A percentile compares a stretch with the other conserved stretches of the same genome.
Conservation (phyloP, 2,113 vertebrate species). For the Saguinus midas region DNA sequence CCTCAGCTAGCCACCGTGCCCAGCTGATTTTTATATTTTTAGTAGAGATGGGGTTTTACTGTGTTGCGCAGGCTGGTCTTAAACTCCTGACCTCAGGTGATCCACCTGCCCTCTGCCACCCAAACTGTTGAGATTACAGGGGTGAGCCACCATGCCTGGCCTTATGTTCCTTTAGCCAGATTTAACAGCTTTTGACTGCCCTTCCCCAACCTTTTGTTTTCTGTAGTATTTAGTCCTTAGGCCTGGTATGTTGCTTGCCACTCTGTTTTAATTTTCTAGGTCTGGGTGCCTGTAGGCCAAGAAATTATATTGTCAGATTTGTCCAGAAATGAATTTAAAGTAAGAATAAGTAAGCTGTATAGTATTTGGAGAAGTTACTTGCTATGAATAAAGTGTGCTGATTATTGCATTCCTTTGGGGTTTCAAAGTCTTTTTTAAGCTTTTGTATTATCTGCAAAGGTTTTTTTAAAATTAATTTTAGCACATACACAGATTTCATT, state of each 20-base stretch:
- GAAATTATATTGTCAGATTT: background rate
- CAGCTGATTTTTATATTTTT: too few relatives aligned
- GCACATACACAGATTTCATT: background rate
- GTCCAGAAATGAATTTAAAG: slow-evolving; percentile 17
- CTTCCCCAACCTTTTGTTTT: background rate
- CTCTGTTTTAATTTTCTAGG: background rate
- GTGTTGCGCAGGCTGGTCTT: too few relatives aligned
- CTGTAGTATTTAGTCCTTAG: background rate
- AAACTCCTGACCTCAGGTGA: too few relatives aligned
- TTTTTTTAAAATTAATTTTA: background rate
- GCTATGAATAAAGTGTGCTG: background rate
- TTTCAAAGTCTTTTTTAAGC: background rate
- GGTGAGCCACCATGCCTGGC: too few relatives aligned
- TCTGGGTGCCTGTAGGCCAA: background rate
- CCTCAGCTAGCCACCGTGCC: too few relatives aligned
- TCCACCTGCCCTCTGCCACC: too few relatives aligned
- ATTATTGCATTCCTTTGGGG: background rate
- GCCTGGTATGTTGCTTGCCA: background rate
- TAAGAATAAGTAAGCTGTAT: background rate
- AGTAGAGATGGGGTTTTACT: too few relatives aligned
- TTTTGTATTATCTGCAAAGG: background rate
- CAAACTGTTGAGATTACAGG: too few relatives aligned
- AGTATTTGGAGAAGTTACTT: background rate
- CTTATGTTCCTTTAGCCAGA: background rate
- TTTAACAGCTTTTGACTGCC: background rate